Conservation (phyloP, 1,140 invertebrate genomes). For the Mactra quadrangularis region DNA sequence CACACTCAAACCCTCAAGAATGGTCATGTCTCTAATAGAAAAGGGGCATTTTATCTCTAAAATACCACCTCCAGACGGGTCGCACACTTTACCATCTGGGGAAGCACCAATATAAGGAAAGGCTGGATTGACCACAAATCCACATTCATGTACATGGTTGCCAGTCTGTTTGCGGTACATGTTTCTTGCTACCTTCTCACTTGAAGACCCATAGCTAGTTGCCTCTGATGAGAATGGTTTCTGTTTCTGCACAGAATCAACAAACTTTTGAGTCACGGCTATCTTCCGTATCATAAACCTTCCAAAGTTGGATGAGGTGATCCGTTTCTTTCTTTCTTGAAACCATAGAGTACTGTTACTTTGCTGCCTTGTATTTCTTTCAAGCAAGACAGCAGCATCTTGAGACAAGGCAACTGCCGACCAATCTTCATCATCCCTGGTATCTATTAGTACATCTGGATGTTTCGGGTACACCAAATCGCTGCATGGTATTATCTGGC, state of each 20-base stretch:
- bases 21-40: too few relatives aligned
- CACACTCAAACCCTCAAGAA: too few relatives aligned
- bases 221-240: background rate
- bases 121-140: conserved; percentile 53
- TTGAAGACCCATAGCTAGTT: conserved; percentile 1
- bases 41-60: too few relatives aligned
- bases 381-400: too few relatives aligned
- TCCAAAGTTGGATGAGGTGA: too few relatives aligned
- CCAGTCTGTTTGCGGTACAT: conserved; percentile 15
- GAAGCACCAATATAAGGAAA: conserved; percentile 60
- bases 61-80: conserved; percentile 25
- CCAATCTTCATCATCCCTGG: too few relatives aligned
- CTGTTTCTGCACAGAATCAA: background rate
- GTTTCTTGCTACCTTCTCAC: conserved; percentile 23
- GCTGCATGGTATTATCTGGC: too few relatives aligned
- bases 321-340: too few relatives aligned
- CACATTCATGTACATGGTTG: too few relatives aligned
- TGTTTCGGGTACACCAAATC: too few relatives aligned
- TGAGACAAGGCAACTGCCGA: too few relatives aligned
- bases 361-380: conserved; percentile 22
- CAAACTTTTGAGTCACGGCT: background rate
- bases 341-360: background rate
- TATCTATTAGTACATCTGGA: too few relatives aligned
- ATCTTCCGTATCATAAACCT: background rate
- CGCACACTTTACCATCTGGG: conserved; percentile 61